Percentiles rank a stretch among this genome's conserved stretches.
phyloP scores from a whole-genome alignment of 2,888 invertebrate genomes.

The Meghimatium bilineatum region DNA sequence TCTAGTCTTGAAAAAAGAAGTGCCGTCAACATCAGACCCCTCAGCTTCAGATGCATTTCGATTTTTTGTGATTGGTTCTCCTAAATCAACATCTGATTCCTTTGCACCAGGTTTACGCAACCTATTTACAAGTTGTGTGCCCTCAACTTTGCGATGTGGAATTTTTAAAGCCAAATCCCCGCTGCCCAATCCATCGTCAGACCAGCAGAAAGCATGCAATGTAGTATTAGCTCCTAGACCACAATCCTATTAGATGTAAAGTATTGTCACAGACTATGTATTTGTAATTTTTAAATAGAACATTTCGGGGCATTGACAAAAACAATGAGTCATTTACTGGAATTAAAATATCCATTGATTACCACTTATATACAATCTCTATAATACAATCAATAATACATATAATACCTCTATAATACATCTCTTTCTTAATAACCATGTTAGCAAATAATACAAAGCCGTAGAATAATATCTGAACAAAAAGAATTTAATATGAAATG shows the following conservation, averaged over 20 bases:
- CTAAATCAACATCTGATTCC: conserved; percentile 30
- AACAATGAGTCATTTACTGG: too few relatives aligned
- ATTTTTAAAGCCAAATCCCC: conserved; percentile 21
- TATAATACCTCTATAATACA: too few relatives aligned
- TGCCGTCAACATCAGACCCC: conserved; percentile 16
- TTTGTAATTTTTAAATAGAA: too few relatives aligned
- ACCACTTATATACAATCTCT: too few relatives aligned
- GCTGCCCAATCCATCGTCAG: conserved; percentile 39
- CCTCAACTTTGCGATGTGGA: not conserved
- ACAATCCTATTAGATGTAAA: conserved; percentile 55
- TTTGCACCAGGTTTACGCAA: not conserved
- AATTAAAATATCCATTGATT: too few relatives aligned
- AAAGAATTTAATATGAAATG: too few relatives aligned
- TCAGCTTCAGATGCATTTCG: not conserved
- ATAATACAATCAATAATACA: too few relatives aligned
- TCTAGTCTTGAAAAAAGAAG: not conserved
- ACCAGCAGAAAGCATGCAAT: conserved; percentile 60
- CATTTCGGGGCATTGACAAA: too few relatives aligned
- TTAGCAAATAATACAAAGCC: too few relatives aligned
- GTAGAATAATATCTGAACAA: too few relatives aligned
- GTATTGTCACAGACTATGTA: not conserved
- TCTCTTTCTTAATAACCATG: too few relatives aligned
- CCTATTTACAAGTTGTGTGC: not conserved
- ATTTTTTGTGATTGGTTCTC: not conserved
- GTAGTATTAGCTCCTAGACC: conserved; percentile 59